phyloP scores from a whole-genome alignment of 1,140 invertebrate genomes.

The Centruroides sculpturatus region DNA sequence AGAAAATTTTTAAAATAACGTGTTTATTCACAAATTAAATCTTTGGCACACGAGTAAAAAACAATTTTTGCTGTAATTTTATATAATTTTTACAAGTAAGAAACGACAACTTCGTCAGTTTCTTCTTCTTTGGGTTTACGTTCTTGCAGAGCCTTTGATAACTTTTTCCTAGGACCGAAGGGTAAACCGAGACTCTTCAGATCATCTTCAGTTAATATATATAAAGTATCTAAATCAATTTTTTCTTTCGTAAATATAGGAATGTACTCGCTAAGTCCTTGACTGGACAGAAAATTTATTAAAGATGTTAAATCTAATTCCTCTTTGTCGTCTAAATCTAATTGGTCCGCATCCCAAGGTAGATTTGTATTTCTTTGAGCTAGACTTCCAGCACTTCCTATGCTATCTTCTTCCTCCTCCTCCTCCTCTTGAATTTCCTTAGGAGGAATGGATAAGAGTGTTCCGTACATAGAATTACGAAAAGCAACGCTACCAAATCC shows the following conservation, averaged over 20 bases:
- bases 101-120: too few species aligned
- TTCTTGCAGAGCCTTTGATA: conserved; percentile 49
- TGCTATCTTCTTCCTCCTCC: conserved; percentile 38
- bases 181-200: conserved; percentile 65
- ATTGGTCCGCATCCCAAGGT: conserved; percentile 15
- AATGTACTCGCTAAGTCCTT: conserved; percentile 55
- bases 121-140: not conserved
- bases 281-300: conserved; percentile 67
- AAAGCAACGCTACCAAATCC: conserved; percentile 86
- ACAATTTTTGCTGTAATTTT: too few species aligned
- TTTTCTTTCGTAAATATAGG: conserved; percentile 65
- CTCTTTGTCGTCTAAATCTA: conserved; percentile 21
- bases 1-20: too few species aligned
- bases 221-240: conserved; percentile 78
- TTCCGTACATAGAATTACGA: conserved; percentile 23
- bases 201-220: conserved; percentile 74
- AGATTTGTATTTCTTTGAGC: conserved; percentile 34
- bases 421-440: conserved; percentile 14
- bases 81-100: too few species aligned
- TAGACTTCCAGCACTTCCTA: conserved; percentile 55
- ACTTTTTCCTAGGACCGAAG: conserved; percentile 59
- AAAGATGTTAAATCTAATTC: conserved; percentile 32
- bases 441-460: conserved; percentile 20
- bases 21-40: too few species aligned
- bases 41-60: too few species aligned